Evolutionary conservation across 35 echinoderm and acorn worm species (phyloP).

Genomic region (Eucidaris tribuloides): DNA sequence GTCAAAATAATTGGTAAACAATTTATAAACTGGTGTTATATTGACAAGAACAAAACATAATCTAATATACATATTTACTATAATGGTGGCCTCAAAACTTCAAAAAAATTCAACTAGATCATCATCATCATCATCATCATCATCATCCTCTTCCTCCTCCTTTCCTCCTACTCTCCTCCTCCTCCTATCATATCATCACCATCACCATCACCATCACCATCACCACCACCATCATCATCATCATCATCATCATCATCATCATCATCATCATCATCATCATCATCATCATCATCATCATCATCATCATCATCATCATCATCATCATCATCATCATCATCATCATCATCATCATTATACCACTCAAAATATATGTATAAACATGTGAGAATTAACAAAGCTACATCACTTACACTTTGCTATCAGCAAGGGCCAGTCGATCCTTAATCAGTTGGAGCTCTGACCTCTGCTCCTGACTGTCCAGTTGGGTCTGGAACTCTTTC

Average conservation of each 20-base stretch:
- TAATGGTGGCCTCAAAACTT: too few relatives aligned
- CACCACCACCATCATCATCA: conserved; percentile 10
- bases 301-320: conserved; percentile 21
- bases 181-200: too few relatives aligned
- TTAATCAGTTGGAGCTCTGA: conserved; percentile 93
- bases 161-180: too few relatives aligned
- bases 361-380: too few relatives aligned
- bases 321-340: conserved; percentile 27
- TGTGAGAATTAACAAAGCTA: background rate
- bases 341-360: conserved; percentile 3
- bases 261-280: conserved; percentile 24
- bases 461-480: conserved; percentile 94
- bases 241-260: conserved; percentile 20
- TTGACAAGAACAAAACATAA: too few relatives aligned
- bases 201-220: too few relatives aligned
- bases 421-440: conserved; percentile 83
- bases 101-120: too few relatives aligned
- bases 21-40: too few relatives aligned
- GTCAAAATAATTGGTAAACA: background rate
- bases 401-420: conserved; percentile 89
- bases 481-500: conserved; percentile 93
- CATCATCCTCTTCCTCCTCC: too few relatives aligned
- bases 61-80: too few relatives aligned
- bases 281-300: conserved; percentile 30
- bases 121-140: too few relatives aligned